Evolutionary conservation across 2,888 invertebrate species (phyloP), one percentile per base, ranked within the genome.

Genomic region (Bursaphelenchus okinawaensis): DNA sequence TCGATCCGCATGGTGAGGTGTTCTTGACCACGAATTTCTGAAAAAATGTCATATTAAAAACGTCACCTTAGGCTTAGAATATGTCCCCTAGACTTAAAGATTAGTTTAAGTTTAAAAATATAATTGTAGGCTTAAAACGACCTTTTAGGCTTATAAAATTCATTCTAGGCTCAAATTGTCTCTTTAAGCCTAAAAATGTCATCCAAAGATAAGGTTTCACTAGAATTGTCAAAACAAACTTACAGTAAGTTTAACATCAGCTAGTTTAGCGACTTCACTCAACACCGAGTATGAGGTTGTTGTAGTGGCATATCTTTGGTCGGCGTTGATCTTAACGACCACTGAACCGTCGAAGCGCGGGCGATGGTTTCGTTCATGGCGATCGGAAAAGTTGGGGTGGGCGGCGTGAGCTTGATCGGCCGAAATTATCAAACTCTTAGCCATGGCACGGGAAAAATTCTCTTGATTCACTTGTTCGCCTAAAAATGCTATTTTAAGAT

Each of bases 291-390:
- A 81, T 0, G 86, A 85, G 55, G 85, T 77, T 9, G 84, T 79
- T 0, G 85, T 86, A 1, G 86, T 85, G 4, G 86, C 85, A 72
- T 86, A 86, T 1, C 84, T 76, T 76, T 86, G 86, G 73, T 86
- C 86, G 61, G 84, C 79, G 70, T 86, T 86, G 68, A 84, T 82
- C 68, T 80, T 80, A 24, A 80, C 76, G 50, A 78, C 76, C 26
- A 79, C 73, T 19, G 77, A 77, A 0, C 73, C 75, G 55, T 80
- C 76, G 71, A 80, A 79, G 0, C 68, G 55, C 7, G 78, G 77
- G 20, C 75, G 71, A 64, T 79, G 79, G 50, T 80, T 80, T 55
- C 26, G 20, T 66, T 85, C 85, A 75, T 83, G 80, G 52, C 81
- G 83, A 12, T 64, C 69, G 80, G 80, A 67, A 71, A 85, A 86